phyloP scores from a whole-genome alignment of 30 jellyfish, hydroid and myxozoan genomes.

The Hydra vulgaris region DNA sequence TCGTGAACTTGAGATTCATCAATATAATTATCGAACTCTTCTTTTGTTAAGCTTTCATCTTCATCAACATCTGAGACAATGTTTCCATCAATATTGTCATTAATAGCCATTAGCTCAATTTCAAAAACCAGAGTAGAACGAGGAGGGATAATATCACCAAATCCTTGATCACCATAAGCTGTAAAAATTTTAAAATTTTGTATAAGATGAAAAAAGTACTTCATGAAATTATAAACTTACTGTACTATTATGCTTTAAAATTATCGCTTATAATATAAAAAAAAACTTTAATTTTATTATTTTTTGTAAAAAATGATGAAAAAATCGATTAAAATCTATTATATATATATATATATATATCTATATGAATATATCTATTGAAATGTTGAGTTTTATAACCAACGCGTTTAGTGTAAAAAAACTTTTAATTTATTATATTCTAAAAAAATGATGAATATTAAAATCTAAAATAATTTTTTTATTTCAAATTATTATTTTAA shows the following conservation, averaged over 20 bases:
- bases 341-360: too few species aligned
- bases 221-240: neutral
- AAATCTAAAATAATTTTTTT: too few species aligned
- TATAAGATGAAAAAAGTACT: neutral
- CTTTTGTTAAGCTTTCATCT: constrained; percentile 5
- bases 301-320: too few species aligned
- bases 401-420: too few species aligned
- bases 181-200: neutral
- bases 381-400: too few species aligned
- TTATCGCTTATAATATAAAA: neutral
- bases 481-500: too few species aligned
- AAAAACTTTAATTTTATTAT: too few species aligned
- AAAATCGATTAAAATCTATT: too few species aligned
- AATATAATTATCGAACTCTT: constrained; percentile 41
- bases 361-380: too few species aligned
- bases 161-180: constrained; percentile 91
- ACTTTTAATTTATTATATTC: too few species aligned
- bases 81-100: constrained; percentile 3
- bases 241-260: neutral
- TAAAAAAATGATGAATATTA: too few species aligned
- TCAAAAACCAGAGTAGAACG: constrained; percentile 64
- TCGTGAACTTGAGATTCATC: constrained; percentile 1
- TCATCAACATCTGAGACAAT: constrained; percentile 15
- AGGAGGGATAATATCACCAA: constrained; percentile 71
- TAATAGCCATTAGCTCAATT: constrained; percentile 51